These are phyloP conservation scores for Hydropotes inermis DNA, from an alignment of 2,113 vertebrate genomes.

Conservation along the genomic window DNA sequence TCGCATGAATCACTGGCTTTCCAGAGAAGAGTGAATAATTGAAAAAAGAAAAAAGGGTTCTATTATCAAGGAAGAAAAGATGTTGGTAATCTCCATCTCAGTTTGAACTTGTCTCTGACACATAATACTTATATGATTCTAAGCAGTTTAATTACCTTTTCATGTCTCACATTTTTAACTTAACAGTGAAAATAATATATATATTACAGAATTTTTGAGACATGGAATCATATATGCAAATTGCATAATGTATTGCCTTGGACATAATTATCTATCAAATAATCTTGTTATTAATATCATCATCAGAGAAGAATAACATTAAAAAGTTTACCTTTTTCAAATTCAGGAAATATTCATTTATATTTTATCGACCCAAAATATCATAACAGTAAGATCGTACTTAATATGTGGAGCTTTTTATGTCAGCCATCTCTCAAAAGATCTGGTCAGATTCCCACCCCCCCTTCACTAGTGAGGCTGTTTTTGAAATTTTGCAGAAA, in stretches of 20 bases:
- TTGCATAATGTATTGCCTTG: neutral
- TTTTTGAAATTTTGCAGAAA: slow-evolving; percentile 58
- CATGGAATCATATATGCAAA: neutral
- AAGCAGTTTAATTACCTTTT: neutral
- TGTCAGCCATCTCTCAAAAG: slow-evolving; percentile 23
- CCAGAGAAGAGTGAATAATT: neutral
- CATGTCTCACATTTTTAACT: neutral
- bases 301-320: neutral
- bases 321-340: neutral
- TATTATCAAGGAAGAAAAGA: neutral
- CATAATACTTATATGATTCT: neutral
- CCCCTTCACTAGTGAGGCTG: neutral
- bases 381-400: neutral
- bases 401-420: neutral
- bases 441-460: neutral
- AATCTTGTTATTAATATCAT: neutral
- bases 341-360: slow-evolving; percentile 1
- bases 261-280: neutral
- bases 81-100: neutral
- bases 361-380: slow-evolving; percentile 5
- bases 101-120: neutral
- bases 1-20: neutral
- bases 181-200: neutral
- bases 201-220: neutral
- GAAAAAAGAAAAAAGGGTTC: neutral